Evolutionary conservation across 92 coral and sea anemone genomes (phyloP).

Genomic region (Phenganax marumi): DNA sequence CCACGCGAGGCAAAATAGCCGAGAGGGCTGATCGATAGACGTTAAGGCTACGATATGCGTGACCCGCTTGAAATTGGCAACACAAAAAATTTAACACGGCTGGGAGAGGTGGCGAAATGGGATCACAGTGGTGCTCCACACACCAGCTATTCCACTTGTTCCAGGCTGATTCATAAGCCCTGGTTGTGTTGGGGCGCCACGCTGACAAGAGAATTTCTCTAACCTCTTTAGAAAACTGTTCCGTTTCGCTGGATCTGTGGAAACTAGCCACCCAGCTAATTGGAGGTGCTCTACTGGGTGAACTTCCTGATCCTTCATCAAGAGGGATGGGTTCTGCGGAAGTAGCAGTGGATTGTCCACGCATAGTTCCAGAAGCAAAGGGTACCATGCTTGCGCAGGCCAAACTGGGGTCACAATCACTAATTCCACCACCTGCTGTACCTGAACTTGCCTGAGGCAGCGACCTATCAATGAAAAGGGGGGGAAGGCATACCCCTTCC

Average conservation of each 20-base stretch:
- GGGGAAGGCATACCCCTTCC: conserved; percentile 40
- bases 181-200: conserved; percentile 15
- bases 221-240: conserved; percentile 16
- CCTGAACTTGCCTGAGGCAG: conserved; percentile 25
- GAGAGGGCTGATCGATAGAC: conserved; percentile 33
- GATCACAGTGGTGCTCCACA: conserved; percentile 35
- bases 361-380: conserved; percentile 17
- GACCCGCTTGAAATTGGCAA: conserved; percentile 21
- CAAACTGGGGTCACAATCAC: conserved; percentile 27
- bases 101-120: conserved; percentile 40
- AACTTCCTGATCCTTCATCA: conserved; percentile 16
- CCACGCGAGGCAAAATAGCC: conserved; percentile 25
- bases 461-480: conserved; percentile 25
- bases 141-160: conserved; percentile 31
- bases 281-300: conserved; percentile 27
- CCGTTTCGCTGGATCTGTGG: conserved; percentile 25
- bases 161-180: conserved; percentile 39
- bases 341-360: conserved; percentile 20
- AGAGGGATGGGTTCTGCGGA: conserved; percentile 3
- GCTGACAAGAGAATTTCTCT: conserved; percentile 31
- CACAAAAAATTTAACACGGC: conserved; percentile 25
- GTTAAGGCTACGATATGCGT: conserved; percentile 16
- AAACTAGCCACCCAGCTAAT: conserved; percentile 23
- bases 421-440: neutral
- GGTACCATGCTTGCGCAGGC: conserved; percentile 37